A percentile compares a stretch with the other conserved stretches of the same genome.
Conservation (phyloP, 2,888 invertebrate genomes). For the Drosophila helvetica region DNA sequence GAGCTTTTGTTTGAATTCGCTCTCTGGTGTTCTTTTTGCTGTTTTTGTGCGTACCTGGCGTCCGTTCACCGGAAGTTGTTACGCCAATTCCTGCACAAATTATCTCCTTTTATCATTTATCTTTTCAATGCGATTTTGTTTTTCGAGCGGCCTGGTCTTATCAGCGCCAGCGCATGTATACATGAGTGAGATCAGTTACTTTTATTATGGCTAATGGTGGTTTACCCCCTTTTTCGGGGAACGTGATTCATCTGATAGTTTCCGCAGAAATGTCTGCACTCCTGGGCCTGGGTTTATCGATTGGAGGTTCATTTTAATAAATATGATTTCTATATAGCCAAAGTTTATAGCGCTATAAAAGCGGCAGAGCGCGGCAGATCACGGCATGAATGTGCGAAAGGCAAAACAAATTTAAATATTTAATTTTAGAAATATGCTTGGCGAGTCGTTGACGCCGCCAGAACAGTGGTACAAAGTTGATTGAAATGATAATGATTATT, state of each 20-base stretch:
- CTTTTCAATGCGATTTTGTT: constrained; percentile 9
- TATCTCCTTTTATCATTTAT: constrained; percentile 48
- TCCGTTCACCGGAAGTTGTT: constrained; percentile 62
- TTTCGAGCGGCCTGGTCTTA: constrained; percentile 32
- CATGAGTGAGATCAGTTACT: constrained; percentile 41
- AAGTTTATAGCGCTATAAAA: constrained; percentile 45
- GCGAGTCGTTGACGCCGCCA: constrained; percentile 63
- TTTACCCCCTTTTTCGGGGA: constrained; percentile 48
- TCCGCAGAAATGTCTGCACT: constrained; percentile 46
- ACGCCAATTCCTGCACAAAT: constrained; percentile 53
- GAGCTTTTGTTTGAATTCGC: constrained; percentile 2
- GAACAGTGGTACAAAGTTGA: constrained; percentile 46
- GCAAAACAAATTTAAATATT: constrained; percentile 70
- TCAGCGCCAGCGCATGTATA: constrained; percentile 42
- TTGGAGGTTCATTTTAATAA: constrained; percentile 45
- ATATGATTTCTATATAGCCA: constrained; percentile 40
- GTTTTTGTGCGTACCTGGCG: constrained; percentile 32
- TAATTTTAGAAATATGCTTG: constrained; percentile 65
- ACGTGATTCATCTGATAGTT: constrained; percentile 56
- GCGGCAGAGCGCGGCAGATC: constrained; percentile 53
- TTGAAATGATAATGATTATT: neutral
- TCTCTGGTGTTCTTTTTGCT: constrained; percentile 7
- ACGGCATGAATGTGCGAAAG: constrained; percentile 50
- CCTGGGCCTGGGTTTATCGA: constrained; percentile 28
- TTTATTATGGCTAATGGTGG: constrained; percentile 23